A percentile compares a stretch with the other conserved stretches of the same genome.
phyloP scores from a whole-genome alignment of 2,888 invertebrate species.

The Amblyjoppa fuscipennis region DNA sequence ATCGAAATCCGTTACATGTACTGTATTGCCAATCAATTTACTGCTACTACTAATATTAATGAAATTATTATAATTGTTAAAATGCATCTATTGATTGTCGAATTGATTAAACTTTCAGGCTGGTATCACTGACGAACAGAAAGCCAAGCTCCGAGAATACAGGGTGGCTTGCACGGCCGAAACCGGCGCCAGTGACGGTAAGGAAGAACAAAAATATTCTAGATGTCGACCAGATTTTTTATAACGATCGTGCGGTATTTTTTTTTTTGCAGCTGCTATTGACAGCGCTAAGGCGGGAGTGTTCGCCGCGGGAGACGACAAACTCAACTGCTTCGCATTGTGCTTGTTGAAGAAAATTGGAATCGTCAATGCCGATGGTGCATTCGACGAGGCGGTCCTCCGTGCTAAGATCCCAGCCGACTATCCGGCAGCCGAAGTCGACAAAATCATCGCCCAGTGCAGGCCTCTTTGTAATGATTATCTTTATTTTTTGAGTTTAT shows the following conservation, averaged over 20 bases:
- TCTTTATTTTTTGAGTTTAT: neutral
- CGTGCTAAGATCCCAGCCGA: constrained; percentile 71
- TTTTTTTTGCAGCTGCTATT: constrained; percentile 72
- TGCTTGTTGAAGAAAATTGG: constrained; percentile 79
- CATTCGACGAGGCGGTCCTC: constrained; percentile 73
- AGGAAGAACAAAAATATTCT: neutral
- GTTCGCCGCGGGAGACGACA: constrained; percentile 72
- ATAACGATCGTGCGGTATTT: neutral
- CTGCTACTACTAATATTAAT: too few species aligned
- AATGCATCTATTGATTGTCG: neutral
- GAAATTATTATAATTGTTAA: neutral
- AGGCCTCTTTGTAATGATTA: constrained; percentile 71
- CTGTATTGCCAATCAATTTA: too few species aligned
- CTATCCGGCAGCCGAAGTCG: constrained; percentile 72
- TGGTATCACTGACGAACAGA: constrained; percentile 58
- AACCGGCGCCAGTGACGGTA: constrained; percentile 75
- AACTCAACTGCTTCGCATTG: constrained; percentile 76
- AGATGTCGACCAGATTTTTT: neutral
- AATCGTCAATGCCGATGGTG: constrained; percentile 75
- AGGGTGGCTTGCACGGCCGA: constrained; percentile 75
- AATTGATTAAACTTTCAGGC: constrained; percentile 45
- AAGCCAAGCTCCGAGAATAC: constrained; percentile 70
- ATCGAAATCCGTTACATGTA: too few species aligned
- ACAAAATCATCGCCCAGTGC: constrained; percentile 73
- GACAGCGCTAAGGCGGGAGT: constrained; percentile 74